Percentiles rank a stretch among this genome's conserved stretches.
These are phyloP conservation scores for Cebidichthys violaceus DNA, from an alignment of 2,113 vertebrate species.

Conservation along the genomic window DNA sequence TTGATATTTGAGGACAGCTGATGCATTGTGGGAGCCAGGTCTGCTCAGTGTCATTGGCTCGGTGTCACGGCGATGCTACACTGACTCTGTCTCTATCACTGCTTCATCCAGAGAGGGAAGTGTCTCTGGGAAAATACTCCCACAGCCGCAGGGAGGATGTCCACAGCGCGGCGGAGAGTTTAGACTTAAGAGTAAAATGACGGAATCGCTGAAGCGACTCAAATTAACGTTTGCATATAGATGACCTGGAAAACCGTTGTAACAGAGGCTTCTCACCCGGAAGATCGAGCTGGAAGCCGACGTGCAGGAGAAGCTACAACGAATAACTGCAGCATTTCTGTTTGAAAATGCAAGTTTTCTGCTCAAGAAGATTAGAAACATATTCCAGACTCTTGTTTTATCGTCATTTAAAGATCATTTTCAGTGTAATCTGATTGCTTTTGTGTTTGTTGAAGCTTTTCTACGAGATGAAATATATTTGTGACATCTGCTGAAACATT, in stretches of 20 bases:
- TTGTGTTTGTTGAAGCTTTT: background rate
- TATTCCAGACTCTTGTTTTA: background rate
- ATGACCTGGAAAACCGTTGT: background rate
- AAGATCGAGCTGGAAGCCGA: background rate
- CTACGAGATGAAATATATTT: background rate
- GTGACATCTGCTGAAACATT: background rate
- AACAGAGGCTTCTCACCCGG: background rate
- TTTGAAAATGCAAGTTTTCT: background rate
- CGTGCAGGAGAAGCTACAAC: background rate
- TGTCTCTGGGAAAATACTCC: slow-evolving; percentile 29
- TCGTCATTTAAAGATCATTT: background rate
- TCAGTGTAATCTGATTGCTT: background rate
- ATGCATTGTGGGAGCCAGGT: slow-evolving; percentile 68
- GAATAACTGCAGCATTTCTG: background rate
- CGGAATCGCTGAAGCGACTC: slow-evolving; percentile 16
- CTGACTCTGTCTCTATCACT: slow-evolving; percentile 47
- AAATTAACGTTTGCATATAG: slow-evolving; percentile 33
- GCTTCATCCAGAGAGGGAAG: slow-evolving; percentile 43
- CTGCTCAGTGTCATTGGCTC: slow-evolving; percentile 53
- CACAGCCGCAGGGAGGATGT: slow-evolving; percentile 38
- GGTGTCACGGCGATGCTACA: slow-evolving; percentile 53
- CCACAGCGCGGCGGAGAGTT: background rate
- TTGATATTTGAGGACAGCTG: slow-evolving; percentile 71
- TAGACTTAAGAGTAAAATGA: slow-evolving; percentile 19
- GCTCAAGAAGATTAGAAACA: background rate